Percentiles rank a stretch among this genome's conserved stretches.
These are phyloP conservation scores for Apeira syringaria DNA, from an alignment of 2,888 invertebrate species.

Conservation along the genomic window DNA sequence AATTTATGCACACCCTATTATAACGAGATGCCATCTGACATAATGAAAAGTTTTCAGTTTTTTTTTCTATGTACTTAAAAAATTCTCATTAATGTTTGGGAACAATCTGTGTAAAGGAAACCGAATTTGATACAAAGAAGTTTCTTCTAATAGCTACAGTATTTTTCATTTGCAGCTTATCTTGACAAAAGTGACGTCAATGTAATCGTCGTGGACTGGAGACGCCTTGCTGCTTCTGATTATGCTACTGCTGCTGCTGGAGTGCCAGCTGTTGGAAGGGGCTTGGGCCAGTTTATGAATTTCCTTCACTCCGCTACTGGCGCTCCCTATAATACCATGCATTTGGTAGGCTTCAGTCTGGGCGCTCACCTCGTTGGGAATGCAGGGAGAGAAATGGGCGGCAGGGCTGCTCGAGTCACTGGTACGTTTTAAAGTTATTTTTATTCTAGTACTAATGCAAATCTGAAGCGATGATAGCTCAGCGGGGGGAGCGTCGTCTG, in stretches of 20 bases:
- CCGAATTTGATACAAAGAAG: too few relatives aligned
- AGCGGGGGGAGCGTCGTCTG: too few relatives aligned
- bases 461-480: too few relatives aligned
- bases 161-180: constrained; percentile 54
- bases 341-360: constrained; percentile 74
- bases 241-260: constrained; percentile 57
- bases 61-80: too few relatives aligned
- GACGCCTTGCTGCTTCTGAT: constrained; percentile 47
- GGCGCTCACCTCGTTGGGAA: constrained; percentile 74
- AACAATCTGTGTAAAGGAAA: too few relatives aligned
- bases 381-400: constrained; percentile 59
- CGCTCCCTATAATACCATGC: constrained; percentile 50
- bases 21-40: too few relatives aligned
- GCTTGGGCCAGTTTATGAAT: constrained; percentile 62
- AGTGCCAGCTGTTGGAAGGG: constrained; percentile 62
- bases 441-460: too few relatives aligned
- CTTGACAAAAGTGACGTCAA: constrained; percentile 56
- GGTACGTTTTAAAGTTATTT: too few relatives aligned
- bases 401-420: constrained; percentile 62
- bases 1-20: too few relatives aligned
- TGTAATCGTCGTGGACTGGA: constrained; percentile 69
- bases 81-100: too few relatives aligned
- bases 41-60: too few relatives aligned
- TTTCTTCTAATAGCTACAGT: too few relatives aligned
- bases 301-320: constrained; percentile 55